A percentile compares a stretch with the other conserved stretches of the same genome.
Conservation (phyloP, 2,797 vertebrate genomes). For the Neosilurus mollespiculum region DNA sequence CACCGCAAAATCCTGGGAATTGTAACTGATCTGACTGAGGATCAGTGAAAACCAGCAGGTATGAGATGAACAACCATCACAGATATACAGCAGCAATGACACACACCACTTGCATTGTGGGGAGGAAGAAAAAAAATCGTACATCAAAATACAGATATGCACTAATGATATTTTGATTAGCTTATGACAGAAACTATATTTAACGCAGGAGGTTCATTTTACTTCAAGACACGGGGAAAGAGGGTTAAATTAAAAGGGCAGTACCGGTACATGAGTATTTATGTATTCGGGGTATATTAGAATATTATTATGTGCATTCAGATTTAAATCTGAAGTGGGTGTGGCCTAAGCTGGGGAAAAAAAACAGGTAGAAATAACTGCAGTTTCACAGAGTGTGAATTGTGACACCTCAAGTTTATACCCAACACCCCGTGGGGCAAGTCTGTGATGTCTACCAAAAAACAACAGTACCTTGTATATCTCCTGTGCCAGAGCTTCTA, state of each 20-base stretch:
- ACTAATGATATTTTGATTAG: not conserved
- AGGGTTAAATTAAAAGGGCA: not conserved
- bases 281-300: not conserved
- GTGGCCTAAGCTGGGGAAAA: not conserved
- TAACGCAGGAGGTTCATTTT: not conserved
- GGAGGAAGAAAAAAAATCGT: no score
- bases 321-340: not conserved
- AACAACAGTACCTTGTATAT: no score
- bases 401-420: not conserved
- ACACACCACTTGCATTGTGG: not conserved
- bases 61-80: not conserved
- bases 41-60: not conserved
- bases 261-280: not conserved
- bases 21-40: constrained; percentile 3
- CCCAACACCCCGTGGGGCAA: not conserved
- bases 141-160: not conserved
- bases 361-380: not conserved
- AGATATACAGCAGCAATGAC: no score
- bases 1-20: not conserved
- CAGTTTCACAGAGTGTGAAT: not conserved
- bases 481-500: not conserved
- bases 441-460: not conserved
- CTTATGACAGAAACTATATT: not conserved
- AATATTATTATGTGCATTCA: not conserved
- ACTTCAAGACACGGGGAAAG: not conserved